phyloP scores from a whole-genome alignment of 2,888 invertebrate species.

The Orchesellides sinensis region DNA sequence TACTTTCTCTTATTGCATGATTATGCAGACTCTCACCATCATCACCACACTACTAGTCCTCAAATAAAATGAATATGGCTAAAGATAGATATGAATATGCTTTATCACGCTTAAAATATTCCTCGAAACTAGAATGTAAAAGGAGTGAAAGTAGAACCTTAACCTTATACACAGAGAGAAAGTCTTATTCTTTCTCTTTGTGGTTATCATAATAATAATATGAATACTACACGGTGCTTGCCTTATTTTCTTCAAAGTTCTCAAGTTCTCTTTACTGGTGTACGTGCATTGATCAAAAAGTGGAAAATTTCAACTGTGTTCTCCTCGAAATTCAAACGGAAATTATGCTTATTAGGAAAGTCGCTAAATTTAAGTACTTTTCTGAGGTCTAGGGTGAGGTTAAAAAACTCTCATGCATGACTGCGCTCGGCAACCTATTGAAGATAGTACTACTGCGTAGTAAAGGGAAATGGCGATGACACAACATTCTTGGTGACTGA shows the following conservation, averaged over 20 bases:
- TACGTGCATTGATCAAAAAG: slow-evolving; percentile 47
- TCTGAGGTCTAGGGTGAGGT: slow-evolving; percentile 43
- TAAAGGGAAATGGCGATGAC: too few relatives aligned
- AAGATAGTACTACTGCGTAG: too few relatives aligned
- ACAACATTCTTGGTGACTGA: too few relatives aligned
- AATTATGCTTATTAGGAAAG: slow-evolving; percentile 51
- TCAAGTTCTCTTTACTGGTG: not conserved
- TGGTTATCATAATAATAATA: not conserved
- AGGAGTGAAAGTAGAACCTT: slow-evolving; percentile 10
- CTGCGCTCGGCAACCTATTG: too few relatives aligned
- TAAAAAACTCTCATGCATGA: not conserved
- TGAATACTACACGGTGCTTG: not conserved
- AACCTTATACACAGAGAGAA: not conserved
- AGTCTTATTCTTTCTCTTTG: slow-evolving; percentile 12
- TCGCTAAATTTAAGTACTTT: slow-evolving; percentile 26
- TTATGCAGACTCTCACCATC: slow-evolving; percentile 1
- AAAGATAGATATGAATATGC: slow-evolving; percentile 42
- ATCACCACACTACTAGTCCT: not conserved
- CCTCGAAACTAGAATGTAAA: slow-evolving; percentile 21
- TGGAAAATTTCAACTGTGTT: slow-evolving; percentile 34
- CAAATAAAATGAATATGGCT: slow-evolving; percentile 7
- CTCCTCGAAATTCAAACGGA: slow-evolving; percentile 37
- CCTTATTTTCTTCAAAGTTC: not conserved
- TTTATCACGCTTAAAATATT: slow-evolving; percentile 35
- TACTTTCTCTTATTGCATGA: slow-evolving; percentile 17